These are phyloP conservation scores for Lasaia peninsularis DNA, from an alignment of 1,140 invertebrate genomes.

Conservation along the genomic window DNA sequence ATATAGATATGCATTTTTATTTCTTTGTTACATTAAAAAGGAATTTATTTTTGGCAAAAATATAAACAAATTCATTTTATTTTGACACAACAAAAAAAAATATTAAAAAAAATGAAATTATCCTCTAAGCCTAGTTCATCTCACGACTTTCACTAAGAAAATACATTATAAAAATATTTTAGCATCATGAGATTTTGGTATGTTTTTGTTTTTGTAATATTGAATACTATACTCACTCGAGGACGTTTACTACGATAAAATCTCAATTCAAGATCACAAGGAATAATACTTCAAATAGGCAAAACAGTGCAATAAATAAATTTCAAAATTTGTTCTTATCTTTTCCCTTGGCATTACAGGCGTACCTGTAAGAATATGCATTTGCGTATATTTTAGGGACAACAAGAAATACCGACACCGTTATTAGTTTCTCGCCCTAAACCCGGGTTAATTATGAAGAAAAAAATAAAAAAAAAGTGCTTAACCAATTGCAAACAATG, in stretches of 20 bases:
- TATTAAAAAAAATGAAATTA: neutral
- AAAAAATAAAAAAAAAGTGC: slow-evolving; percentile 2
- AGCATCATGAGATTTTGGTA: neutral
- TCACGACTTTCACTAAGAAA: neutral
- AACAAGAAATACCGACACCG: slow-evolving; percentile 38
- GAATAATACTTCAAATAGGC: slow-evolving; percentile 38
- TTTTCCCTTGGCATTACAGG: slow-evolving; percentile 55
- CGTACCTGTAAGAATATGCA: slow-evolving; percentile 62
- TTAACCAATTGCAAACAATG: neutral
- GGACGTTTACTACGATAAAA: slow-evolving; percentile 39
- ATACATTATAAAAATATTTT: neutral
- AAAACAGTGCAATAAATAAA: slow-evolving; percentile 35
- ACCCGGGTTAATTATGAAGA: slow-evolving; percentile 28
- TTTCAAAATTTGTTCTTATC: slow-evolving; percentile 44
- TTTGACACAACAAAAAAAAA: neutral
- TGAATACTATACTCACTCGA: neutral
- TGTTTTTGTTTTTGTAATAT: neutral
- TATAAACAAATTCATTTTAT: neutral
- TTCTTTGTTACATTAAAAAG: neutral
- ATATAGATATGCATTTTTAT: too few species aligned
- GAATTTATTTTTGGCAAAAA: neutral
- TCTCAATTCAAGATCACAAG: slow-evolving; percentile 47
- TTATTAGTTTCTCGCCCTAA: slow-evolving; percentile 24
- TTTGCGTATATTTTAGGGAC: slow-evolving; percentile 21
- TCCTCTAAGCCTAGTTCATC: neutral